Evolutionary conservation across 2,113 vertebrate species (phyloP), one percentile per base, ranked within the genome.

Genomic region (Scolopax mira): DNA sequence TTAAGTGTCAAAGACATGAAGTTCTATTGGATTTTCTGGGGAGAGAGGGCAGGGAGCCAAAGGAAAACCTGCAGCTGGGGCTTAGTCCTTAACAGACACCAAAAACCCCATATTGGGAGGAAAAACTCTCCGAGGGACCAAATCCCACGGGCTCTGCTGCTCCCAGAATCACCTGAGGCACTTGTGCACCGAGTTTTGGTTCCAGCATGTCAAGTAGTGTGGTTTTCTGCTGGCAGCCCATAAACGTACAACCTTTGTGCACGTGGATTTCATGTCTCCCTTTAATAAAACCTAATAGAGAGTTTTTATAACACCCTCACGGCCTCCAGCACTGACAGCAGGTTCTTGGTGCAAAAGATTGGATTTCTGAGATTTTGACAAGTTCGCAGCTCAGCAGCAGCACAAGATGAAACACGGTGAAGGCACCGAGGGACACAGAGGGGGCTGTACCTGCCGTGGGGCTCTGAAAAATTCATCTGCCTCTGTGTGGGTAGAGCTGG

Each of bases 201-300:
- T 57, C 8, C 21, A 35, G 58, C 35, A 2, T 41, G 41, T 64
- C 7, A 19, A 62, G 74, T 1, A 18, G 48, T 0, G 11, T 3
- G 23, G 28, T 27, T 46, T 69, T 41, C 65, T 48, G 41, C 57
- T 16, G 39, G 48, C 15, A 71, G 23, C 48, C 46, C 3, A 0
- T 31, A 51, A 21, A 22, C 0, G 11, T 28, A 14, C 13, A 37
- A 35, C 54, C 23, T 39, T 30, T 3, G 28, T 13, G 28, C 28
- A 3, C 1, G 15, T 2, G 2, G 54, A 19, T 55, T 13, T 24
- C 23, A 4, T 7, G 10, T n/a, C 57, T 19, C n/a, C 15, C 1
- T 48, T 44, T 48, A 39, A 54, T 24, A 48, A 62, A 61, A 44
- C 73, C 54, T 55, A 11, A 37, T 2, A 14, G 11, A 0, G 2